Evolutionary conservation across 2,113 vertebrate species (phyloP), one percentile per base, ranked within the genome.

Genomic region (Bubo bubo): DNA sequence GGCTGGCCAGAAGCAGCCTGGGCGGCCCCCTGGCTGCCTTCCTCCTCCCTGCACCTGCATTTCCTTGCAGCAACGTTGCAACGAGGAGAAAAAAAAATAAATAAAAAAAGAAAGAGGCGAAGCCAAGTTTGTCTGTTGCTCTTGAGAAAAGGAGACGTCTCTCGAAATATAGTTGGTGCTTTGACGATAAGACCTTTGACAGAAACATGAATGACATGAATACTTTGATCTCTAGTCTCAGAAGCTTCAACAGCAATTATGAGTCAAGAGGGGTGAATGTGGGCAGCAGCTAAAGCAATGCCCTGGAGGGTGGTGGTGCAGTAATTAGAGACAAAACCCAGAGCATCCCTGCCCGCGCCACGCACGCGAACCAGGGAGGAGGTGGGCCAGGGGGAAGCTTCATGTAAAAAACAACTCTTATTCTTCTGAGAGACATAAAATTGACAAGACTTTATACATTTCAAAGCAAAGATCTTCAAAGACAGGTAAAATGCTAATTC

Each of bases 401-500:
- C 50, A 13, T 37, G 67, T 18, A 63, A 70, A 94, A 72, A 68
- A 12, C 60, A 59, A 67, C 58, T 56, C 88, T 70, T 82, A 34
- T 75, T 80, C 95, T 86, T 90, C 88, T 68, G 67, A 90, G 94
- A 91, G 92, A 95, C 86, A 73, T 39, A 86, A 94, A 85, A 95
- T 85, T 16, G 2, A 93, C 89, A 70, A 21, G 76, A 95, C 95
- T 92, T 93, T 67, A 79, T 95, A 82, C 93, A 94, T 98, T 98
- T 98, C 98, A 97, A 98, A 97, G 98, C 81, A 52, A 85, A 87
- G 22, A 87, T 94, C 98, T 98, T 98, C 98, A 98, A 98, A 98
- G 98, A 91, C 95, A 94, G 96, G 94, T 76, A 95, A 92, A 97
- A 98, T 86, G 91, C 95, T 97, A 97, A 96, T 97, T 97, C 82